phyloP scores from a whole-genome alignment of 2,113 vertebrate species.

The Tympanuchus pallidicinctus region DNA sequence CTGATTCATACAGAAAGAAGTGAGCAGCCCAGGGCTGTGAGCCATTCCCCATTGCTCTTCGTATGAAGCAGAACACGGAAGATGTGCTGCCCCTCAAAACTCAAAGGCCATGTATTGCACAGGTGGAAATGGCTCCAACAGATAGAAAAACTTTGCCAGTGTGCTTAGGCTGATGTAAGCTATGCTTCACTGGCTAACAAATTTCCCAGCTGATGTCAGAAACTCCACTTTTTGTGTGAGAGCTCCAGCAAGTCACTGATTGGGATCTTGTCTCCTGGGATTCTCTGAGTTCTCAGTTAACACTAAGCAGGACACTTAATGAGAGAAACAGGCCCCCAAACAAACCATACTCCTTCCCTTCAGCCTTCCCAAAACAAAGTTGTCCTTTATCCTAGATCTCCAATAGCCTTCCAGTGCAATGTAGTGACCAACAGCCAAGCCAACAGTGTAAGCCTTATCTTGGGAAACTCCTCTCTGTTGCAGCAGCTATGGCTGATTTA shows the following conservation, averaged over 20 bases:
- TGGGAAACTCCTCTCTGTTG: background rate
- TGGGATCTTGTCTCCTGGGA: background rate
- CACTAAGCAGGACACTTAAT: background rate
- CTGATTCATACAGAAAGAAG: constrained; percentile 4
- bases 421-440: background rate
- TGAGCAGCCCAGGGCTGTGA: background rate
- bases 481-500: background rate
- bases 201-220: background rate
- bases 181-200: rapidly evolving
- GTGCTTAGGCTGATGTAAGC: background rate
- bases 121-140: rapidly evolving
- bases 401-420: background rate
- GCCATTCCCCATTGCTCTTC: background rate
- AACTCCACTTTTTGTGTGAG: background rate
- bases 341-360: background rate
- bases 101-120: background rate
- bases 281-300: background rate
- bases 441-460: background rate
- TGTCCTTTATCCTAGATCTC: background rate
- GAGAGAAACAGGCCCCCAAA: background rate
- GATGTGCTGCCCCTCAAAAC: background rate
- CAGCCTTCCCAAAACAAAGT: background rate
- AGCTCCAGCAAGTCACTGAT: background rate
- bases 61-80: rapidly evolving
- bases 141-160: rapidly evolving